Conservation (phyloP, 2,113 vertebrate species). For the Callorhinus ursinus region DNA sequence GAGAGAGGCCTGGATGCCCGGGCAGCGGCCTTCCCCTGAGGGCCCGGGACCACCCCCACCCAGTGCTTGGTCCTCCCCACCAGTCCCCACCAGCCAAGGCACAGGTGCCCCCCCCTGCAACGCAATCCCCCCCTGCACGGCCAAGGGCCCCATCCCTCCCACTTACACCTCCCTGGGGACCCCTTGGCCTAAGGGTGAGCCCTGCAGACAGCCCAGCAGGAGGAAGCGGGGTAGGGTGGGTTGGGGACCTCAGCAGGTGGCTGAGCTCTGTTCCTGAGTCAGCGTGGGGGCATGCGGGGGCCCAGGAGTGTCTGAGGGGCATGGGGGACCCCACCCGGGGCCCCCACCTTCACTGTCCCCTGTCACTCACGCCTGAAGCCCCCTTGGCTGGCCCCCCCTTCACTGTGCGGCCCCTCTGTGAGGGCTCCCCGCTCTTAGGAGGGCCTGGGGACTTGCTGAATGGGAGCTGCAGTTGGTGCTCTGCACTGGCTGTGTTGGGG, state of each 20-base stretch:
- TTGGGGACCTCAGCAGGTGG: background rate
- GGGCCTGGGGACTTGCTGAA: background rate
- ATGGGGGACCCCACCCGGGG: background rate
- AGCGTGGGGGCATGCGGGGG: background rate
- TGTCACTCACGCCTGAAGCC: no score
- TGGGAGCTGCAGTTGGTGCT: fast-evolving
- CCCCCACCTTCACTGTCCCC: background rate
- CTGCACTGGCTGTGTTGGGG: no score
- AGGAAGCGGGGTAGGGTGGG: background rate
- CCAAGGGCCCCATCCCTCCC: background rate
- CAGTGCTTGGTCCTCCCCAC: background rate
- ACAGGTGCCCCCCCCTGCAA: no score
- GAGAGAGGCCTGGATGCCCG: background rate
- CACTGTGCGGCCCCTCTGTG: background rate
- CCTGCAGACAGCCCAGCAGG: background rate
- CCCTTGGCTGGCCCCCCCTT: background rate
- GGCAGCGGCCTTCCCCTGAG: background rate
- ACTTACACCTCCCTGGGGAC: fast-evolving
- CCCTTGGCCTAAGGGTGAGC: background rate
- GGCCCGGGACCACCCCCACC: background rate
- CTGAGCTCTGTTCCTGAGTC: background rate
- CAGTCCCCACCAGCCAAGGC: background rate
- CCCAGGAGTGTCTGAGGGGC: background rate
- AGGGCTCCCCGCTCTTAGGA: background rate
- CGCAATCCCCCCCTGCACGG: background rate